These are phyloP conservation scores for Drosophila baimaii DNA, from an alignment of 1,140 invertebrate genomes.

Conservation along the genomic window DNA sequence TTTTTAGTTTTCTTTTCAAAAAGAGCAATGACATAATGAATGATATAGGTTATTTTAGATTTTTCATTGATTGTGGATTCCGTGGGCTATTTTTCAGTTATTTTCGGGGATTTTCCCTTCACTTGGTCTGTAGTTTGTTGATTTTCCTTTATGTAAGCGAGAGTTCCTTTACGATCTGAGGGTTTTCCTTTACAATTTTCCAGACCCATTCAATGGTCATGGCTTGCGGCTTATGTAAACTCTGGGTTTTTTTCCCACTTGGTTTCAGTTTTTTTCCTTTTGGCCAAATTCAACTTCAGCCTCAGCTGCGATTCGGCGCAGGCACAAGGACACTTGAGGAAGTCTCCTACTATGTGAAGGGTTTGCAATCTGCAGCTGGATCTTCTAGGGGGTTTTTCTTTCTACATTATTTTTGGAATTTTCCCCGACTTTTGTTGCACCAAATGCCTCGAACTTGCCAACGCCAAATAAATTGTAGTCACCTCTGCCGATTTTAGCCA, in stretches of 20 bases:
- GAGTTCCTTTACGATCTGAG: not conserved
- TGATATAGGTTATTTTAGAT: not conserved
- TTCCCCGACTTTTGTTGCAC: slow-evolving; percentile 10
- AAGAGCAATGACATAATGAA: slow-evolving; percentile 15
- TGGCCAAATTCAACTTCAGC: slow-evolving; percentile 3
- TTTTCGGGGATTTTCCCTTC: not conserved
- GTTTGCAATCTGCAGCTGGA: not conserved
- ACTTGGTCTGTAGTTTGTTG: not conserved
- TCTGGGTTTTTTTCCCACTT: slow-evolving; percentile 35
- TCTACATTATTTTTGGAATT: not conserved
- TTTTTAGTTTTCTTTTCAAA: not conserved
- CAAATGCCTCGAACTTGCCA: slow-evolving; percentile 13
- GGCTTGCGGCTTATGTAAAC: slow-evolving; percentile 62
- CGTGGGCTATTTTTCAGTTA: not conserved
- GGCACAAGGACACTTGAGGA: slow-evolving; percentile 35
- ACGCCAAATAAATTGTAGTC: slow-evolving; percentile 39
- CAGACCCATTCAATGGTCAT: not conserved
- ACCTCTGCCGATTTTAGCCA: slow-evolving; percentile 65
- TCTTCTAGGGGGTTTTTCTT: too few species aligned
- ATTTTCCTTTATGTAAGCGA: slow-evolving; percentile 30
- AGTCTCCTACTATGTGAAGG: not conserved
- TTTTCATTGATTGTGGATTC: not conserved
- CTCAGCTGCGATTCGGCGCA: slow-evolving; percentile 21
- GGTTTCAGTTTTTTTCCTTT: slow-evolving; percentile 26
- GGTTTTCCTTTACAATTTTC: not conserved